Base-by-base conservation (phyloP, 2,113 vertebrate genomes). In the Barbus barbus region DNA sequence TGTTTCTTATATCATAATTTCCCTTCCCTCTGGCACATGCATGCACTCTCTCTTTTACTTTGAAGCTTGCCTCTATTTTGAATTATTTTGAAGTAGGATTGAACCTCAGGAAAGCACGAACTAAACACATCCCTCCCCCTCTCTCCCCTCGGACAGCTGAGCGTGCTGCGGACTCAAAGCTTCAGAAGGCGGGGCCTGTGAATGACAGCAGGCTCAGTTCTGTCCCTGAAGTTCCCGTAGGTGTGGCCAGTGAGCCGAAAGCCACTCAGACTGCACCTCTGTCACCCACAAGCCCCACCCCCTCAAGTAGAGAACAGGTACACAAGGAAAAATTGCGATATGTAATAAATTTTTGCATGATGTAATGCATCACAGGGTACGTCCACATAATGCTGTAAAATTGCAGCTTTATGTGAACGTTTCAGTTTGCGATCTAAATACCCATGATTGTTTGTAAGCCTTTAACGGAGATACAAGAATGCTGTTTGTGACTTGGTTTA, bases 271-370 rank as follows among this genome's bases (percentile, higher is more conserved):
- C 95, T 1, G 81, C 85, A 74, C 86, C 90, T 83, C 84, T 85
- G 86, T 85, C 89, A 46, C 87, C 90, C 86, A 72, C 82, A 53
- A 93, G 74, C 91, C 90, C 93, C 24, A 63, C 38, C 58, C 91
- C 91, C 9, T 89, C 92, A 20, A 76, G 85, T 81, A 95, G 84
- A 89, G 94, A 97, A 86, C 92, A 96, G 96, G 97, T 98, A 88
- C 65, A 51, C 48, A 16, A 46, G 44, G 13, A 48, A 44, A 1
- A 48, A 44, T 44, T 26, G 31, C 61, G 20, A n/a, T 61, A 33
- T 75, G 51, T 77, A 31, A 20, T 31, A 75, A n/a, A 28, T 74
- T 44, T 36, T 77, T 69, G 51, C 81, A 74, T 83, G 41, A 26
- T 76, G 44, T 31, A 75, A 18, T 51, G 16, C 24, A 24, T 38